Conservation (phyloP, 2,888 invertebrate genomes). For the Cheilosia impressa region DNA sequence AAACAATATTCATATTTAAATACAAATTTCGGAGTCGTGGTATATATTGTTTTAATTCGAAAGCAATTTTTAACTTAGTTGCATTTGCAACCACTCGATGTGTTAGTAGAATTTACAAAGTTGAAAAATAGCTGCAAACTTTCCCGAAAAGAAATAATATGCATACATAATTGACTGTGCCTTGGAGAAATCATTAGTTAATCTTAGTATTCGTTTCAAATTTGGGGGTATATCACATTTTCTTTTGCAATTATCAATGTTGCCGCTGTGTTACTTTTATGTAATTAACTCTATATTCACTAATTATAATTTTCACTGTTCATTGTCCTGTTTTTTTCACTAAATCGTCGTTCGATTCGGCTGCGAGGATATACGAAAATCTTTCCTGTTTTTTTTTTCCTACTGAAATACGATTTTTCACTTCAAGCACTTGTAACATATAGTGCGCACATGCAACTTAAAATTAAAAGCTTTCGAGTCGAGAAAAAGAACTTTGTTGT, state of each 20-base stretch:
- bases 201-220: slow-evolving; percentile 36
- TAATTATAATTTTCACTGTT: slow-evolving; percentile 65
- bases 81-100: slow-evolving; percentile 49
- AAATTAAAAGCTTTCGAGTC: slow-evolving; percentile 30
- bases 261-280: slow-evolving; percentile 51
- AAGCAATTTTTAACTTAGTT: slow-evolving; percentile 53
- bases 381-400: slow-evolving; percentile 55
- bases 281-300: slow-evolving; percentile 54
- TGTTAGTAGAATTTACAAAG: slow-evolving; percentile 60
- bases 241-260: slow-evolving; percentile 39
- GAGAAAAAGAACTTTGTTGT: slow-evolving; percentile 32
- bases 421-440: slow-evolving; percentile 13
- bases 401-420: slow-evolving; percentile 51
- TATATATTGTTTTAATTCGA: slow-evolving; percentile 38
- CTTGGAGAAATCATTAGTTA: slow-evolving; percentile 67
- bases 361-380: slow-evolving; percentile 70
- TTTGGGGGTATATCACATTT: slow-evolving; percentile 61
- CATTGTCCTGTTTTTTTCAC: slow-evolving; percentile 63
- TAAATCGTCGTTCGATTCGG: slow-evolving; percentile 45
- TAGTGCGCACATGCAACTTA: slow-evolving; percentile 44
- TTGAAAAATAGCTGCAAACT: slow-evolving; percentile 66
- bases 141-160: slow-evolving; percentile 67
- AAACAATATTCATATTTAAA: slow-evolving; percentile 74
- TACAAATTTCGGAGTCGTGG: slow-evolving; percentile 42
- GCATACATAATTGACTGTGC: slow-evolving; percentile 74